Base-by-base conservation (phyloP, 2,113 vertebrate species). In the Scytalopus superciliaris region DNA sequence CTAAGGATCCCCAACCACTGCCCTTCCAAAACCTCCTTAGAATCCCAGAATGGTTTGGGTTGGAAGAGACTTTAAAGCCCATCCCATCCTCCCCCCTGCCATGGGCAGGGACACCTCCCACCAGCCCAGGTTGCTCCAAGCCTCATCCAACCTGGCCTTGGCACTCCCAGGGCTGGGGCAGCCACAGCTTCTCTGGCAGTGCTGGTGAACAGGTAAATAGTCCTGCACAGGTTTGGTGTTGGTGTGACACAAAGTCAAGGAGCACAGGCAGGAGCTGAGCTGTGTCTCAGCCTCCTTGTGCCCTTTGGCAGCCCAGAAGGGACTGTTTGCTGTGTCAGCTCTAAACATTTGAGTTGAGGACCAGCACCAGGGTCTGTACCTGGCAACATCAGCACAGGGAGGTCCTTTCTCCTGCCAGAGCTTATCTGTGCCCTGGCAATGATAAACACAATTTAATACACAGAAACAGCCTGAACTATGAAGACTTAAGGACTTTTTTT, bases 1-100 rank as follows among this genome's bases (percentile, higher is more conserved):
- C 33, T 7, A 52, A 60, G 19, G 8, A 17, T 37, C 31, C 31
- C 52, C 63, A 28, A 6, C 7, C 22, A 10, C 10, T 37, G 63
- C 9, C 28, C 8, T 59, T 16, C 24, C 28, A 31, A 76, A 68
- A 40, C 9, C 17, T 57, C 45, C 53, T 44, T 2, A 1, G 16
- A 33, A 40, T 25, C 30, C 7, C 19, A n/a, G 12, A 21, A 11
- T 14, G 30, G 3, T 17, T 73, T 31, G 50, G 31, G 25, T 5
- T 10, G 35, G 31, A 2, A 80, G 8, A 24, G 14, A 22, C 6
- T 9, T 24, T 9, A 31, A 79, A 64, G 0, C 24, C 0, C 49
- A 35, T 0, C 45, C 17, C 5, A 8, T 9, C 0, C 19, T 74
- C 40, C 8, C 28, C 12, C 16, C 37, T 17, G 42, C 52, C 83